phyloP scores from a whole-genome alignment of 2,113 vertebrate genomes.

The Rhinolophus ferrumequinum region DNA sequence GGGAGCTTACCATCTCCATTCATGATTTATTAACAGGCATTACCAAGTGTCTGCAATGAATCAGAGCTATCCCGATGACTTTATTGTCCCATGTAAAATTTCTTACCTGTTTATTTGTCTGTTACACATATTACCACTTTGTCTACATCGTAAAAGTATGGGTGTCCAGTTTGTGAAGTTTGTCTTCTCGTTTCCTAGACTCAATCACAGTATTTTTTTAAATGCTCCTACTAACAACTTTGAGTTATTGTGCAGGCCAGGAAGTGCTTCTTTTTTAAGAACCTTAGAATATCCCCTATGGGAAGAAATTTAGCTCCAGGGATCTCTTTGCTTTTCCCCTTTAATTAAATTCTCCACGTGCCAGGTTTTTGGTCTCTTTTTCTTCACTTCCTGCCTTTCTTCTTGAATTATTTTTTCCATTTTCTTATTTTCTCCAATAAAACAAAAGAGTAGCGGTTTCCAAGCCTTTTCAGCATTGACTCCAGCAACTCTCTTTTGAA shows the following conservation, averaged over 20 bases:
- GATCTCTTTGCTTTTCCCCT: neutral
- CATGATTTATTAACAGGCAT: neutral
- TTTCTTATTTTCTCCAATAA: neutral
- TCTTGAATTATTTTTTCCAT: neutral
- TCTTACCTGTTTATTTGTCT: neutral
- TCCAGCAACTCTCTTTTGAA: neutral
- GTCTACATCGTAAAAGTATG: neutral
- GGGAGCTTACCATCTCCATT: neutral
- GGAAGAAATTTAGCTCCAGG: neutral
- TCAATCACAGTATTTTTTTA: neutral
- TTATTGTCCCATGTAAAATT: neutral
- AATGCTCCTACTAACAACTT: neutral
- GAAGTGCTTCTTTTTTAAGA: neutral
- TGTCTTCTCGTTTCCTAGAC: neutral
- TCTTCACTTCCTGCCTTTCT: neutral
- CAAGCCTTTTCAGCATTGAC: neutral
- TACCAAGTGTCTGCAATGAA: neutral
- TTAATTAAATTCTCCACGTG: neutral
- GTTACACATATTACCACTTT: neutral
- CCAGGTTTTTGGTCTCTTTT: neutral
- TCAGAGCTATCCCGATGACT: neutral
- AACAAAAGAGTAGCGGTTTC: neutral
- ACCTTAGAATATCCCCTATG: neutral
- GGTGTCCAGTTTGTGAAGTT: neutral
- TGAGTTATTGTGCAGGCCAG: neutral